Evolutionary conservation across 2,888 invertebrate species (phyloP), one percentile per base, ranked within the genome.

Genomic region (Agriotes lineatus): DNA sequence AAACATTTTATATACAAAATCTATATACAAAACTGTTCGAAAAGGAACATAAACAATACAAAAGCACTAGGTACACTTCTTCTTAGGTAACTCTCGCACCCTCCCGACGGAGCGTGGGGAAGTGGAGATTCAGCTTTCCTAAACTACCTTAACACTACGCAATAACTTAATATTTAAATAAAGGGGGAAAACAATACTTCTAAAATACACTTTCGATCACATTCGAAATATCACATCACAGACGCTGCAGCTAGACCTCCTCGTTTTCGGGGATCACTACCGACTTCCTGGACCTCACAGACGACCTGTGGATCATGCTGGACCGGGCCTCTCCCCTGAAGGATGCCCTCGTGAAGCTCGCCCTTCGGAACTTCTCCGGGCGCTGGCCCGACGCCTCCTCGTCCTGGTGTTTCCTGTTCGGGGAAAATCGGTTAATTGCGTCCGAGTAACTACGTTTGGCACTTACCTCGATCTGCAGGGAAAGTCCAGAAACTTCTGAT

Each of bases 401-500:
- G 3, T 22, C 9, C 1, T 33, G 25, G 10, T 48, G 12, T 52
- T 45, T 50, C 14, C 10, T 54, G 16, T n/a, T 39, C 20, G 3
- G n/a, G n/a, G n/a, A 62, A 30, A 59, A 59, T 22, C 30, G 12
- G 22, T 59, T 42, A 42, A 16, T 16, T 14, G 16, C 3, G 2
- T 7, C 4, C 35, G 7, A 7, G 9, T 42, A 42, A 18, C 42
- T n/a, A n/a, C n/a, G n/a, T n/a, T n/a, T n/a, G n/a, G n/a, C 20
- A 83, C 84, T 83, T 83, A 91, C 90, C 90, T 91, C 33, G 89
- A 87, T 75, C 89, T 86, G 77, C 93, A 95, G 37, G 94, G 95
- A 77, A 91, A 91, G 72, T 95, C 94, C 89, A 93, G 93, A 77
- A 95, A 90, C 72, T 87, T 89, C 83, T 95, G 95, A 67, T 92